Percentiles rank a stretch among this genome's conserved stretches.
Evolutionary conservation across 2,888 invertebrate genomes (phyloP).

Genomic region (Rhogogaster chlorosoma): DNA sequence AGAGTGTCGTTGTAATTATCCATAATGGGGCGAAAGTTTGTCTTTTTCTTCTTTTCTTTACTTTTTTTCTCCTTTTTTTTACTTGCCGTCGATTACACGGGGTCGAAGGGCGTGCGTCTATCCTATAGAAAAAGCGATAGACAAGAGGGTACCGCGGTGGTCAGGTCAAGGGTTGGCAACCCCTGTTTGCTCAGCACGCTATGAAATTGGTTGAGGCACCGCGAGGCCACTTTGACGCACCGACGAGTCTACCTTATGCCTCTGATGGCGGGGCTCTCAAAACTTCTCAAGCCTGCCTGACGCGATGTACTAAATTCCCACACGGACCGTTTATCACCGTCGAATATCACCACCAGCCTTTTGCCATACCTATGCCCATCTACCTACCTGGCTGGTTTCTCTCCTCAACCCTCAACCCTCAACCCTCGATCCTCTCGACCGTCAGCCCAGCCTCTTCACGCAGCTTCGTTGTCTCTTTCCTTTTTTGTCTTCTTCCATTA

Average conservation of each 20-base stretch:
- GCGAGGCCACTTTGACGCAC: conserved; percentile 69
- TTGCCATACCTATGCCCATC: neutral
- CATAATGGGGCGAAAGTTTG: neutral
- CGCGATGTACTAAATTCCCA: conserved; percentile 47
- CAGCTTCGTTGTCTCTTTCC: neutral
- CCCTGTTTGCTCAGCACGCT: conserved; percentile 69
- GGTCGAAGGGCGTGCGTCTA: too few relatives aligned
- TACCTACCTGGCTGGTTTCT: neutral
- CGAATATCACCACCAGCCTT: conserved; percentile 42
- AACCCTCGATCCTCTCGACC: neutral
- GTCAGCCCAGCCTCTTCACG: conserved; percentile 9
- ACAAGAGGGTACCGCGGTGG: neutral
- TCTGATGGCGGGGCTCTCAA: conserved; percentile 60
- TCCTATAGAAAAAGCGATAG: neutral
- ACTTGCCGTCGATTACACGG: neutral
- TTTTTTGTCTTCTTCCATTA: neutral
- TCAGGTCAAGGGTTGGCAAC: conserved; percentile 58
- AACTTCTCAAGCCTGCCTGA: conserved; percentile 60
- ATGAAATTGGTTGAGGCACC: conserved; percentile 68
- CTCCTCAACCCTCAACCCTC: neutral
- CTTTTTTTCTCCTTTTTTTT: neutral
- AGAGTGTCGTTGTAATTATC: neutral
- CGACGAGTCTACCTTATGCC: conserved; percentile 66
- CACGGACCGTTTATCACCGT: conserved; percentile 50
- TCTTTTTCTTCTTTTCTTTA: neutral